phyloP scores from a whole-genome alignment of 1,140 invertebrate genomes.

The Leptonema lineaticorne region DNA sequence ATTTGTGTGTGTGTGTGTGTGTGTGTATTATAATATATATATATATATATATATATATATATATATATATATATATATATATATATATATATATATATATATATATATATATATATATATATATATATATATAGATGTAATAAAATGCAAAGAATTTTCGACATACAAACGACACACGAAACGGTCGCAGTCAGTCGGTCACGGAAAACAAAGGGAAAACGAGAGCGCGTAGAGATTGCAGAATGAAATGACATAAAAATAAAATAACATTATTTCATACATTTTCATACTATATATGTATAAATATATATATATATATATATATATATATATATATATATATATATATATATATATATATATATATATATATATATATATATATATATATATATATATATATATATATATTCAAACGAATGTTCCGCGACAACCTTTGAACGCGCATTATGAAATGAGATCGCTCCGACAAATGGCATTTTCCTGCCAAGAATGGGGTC shows the following conservation, averaged over 20 bases:
- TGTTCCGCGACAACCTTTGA: conserved; percentile 12
- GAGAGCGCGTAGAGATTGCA: neutral
- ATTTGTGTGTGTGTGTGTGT: too few relatives aligned
- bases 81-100: too few relatives aligned
- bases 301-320: too few relatives aligned
- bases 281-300: too few relatives aligned
- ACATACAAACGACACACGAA: neutral
- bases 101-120: neutral
- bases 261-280: conserved; percentile 21
- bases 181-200: too few relatives aligned
- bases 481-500: conserved; percentile 23
- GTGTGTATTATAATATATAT: too few relatives aligned
- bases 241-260: neutral
- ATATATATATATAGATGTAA: neutral
- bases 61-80: too few relatives aligned
- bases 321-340: too few relatives aligned
- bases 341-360: too few relatives aligned
- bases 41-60: too few relatives aligned
- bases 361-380: too few relatives aligned
- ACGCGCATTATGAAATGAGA: conserved; percentile 9
- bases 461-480: conserved; percentile 12
- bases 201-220: neutral
- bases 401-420: neutral
- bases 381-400: too few relatives aligned
- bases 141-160: neutral